These are phyloP conservation scores for Philereme transversata DNA, from an alignment of 2,888 invertebrate genomes.

Conservation along the genomic window DNA sequence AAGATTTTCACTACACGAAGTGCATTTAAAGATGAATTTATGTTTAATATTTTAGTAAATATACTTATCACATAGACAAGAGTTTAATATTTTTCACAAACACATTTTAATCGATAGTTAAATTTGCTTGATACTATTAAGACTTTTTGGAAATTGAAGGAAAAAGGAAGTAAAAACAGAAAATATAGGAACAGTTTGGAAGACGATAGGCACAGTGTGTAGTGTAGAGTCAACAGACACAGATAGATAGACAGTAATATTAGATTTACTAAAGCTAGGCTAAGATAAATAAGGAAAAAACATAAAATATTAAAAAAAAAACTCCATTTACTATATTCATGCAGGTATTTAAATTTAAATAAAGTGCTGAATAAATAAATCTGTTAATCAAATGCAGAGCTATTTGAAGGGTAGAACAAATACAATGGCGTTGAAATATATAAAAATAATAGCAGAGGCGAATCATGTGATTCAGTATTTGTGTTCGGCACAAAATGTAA, in stretches of 20 bases:
- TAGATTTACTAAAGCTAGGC: slow-evolving; percentile 22
- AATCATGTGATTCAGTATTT: slow-evolving; percentile 30
- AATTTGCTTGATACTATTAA: slow-evolving; percentile 75
- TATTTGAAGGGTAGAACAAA: slow-evolving; percentile 18
- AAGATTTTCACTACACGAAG: slow-evolving; percentile 71
- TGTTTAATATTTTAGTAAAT: slow-evolving; percentile 52
- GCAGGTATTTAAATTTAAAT: slow-evolving; percentile 14
- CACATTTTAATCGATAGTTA: slow-evolving; percentile 68
- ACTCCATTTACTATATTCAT: slow-evolving; percentile 15
- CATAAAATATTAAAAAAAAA: slow-evolving; percentile 6
- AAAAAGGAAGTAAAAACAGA: slow-evolving; percentile 40
- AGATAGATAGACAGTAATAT: slow-evolving; percentile 20
- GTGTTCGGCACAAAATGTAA: slow-evolving; percentile 36
- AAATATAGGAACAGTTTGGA: slow-evolving; percentile 48
- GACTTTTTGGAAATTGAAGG: slow-evolving; percentile 48
- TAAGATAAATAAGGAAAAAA: slow-evolving; percentile 15
- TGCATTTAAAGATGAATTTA: slow-evolving; percentile 64
- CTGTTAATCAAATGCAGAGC: slow-evolving; percentile 18
- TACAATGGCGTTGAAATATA: slow-evolving; percentile 10
- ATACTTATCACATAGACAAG: slow-evolving; percentile 56
- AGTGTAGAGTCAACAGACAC: slow-evolving; percentile 34
- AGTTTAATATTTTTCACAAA: slow-evolving; percentile 38
- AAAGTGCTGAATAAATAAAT: slow-evolving; percentile 22
- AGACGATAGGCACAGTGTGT: slow-evolving; percentile 43
- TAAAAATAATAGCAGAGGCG: slow-evolving; percentile 32